These are phyloP conservation scores for Minunthozetes semirufus DNA, from an alignment of 2,888 invertebrate genomes.

Conservation along the genomic window DNA sequence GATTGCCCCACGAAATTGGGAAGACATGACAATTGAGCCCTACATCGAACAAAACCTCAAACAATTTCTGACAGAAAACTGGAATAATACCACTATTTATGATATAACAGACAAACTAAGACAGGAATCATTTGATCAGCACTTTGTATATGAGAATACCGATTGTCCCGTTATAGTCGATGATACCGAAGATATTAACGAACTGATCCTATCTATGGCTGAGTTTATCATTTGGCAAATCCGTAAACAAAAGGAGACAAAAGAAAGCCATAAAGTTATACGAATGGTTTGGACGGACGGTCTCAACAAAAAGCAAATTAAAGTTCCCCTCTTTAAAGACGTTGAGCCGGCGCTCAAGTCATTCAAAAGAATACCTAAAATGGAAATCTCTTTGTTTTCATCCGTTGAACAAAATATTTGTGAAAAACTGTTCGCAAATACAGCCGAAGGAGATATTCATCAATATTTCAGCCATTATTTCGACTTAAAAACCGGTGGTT, in stretches of 20 bases:
- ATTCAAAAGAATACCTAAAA: background rate
- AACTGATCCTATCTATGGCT: background rate
- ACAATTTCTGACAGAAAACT: background rate
- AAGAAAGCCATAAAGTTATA: background rate
- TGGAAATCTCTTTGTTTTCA: background rate
- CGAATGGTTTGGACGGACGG: background rate
- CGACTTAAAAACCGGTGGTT: background rate
- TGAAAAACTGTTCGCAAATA: background rate
- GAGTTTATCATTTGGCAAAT: background rate
- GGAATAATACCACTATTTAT: too few relatives aligned
- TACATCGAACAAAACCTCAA: background rate
- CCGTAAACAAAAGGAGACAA: background rate
- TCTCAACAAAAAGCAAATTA: background rate
- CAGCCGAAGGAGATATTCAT: background rate
- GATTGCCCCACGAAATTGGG: background rate
- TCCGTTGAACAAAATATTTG: background rate
- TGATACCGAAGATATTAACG: background rate
- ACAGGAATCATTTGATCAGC: conserved; percentile 6
- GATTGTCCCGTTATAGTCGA: background rate
- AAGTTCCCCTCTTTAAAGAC: background rate
- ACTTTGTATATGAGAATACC: background rate
- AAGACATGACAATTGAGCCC: background rate
- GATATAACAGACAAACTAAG: too few relatives aligned
- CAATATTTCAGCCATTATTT: background rate
- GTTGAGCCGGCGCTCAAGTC: background rate